Evolutionary conservation across 2,113 vertebrate species (phyloP).

Genomic region (Heliornis fulica): DNA sequence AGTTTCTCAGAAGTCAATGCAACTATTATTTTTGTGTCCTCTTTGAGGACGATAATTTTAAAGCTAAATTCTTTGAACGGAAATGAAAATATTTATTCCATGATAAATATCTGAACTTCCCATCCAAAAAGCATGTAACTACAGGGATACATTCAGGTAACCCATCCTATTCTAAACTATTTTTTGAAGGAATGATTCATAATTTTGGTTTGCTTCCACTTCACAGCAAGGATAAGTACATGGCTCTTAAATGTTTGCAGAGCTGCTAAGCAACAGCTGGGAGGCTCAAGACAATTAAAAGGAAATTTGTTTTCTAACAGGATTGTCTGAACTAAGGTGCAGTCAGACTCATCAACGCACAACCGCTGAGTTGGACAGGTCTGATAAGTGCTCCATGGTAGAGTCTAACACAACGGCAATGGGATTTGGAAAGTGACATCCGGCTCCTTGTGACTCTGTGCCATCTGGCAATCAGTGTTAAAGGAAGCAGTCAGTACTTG

Average conservation of each 20-base stretch:
- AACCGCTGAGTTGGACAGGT: background rate
- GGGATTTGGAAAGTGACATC: background rate
- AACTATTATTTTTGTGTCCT: background rate
- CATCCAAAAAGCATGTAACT: background rate
- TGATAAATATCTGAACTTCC: constrained; percentile 14
- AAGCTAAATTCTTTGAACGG: background rate
- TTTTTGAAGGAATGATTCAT: background rate
- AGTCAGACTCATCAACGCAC: background rate
- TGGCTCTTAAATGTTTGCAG: background rate
- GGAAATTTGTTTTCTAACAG: background rate
- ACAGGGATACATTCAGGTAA: background rate
- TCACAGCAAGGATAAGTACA: background rate
- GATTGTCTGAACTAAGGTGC: background rate
- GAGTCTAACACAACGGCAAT: background rate
- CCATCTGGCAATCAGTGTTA: background rate
- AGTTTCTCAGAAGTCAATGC: background rate
- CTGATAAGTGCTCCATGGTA: background rate
- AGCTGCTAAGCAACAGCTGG: background rate
- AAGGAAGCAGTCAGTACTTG: background rate
- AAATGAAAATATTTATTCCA: background rate
- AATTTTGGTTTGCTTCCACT: background rate
- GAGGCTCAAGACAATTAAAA: background rate
- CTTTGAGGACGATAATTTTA: background rate
- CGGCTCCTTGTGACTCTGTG: background rate
- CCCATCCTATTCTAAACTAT: background rate